Evolutionary conservation across 2,113 vertebrate species (phyloP), one percentile per base, ranked within the genome.

Genomic region (Apodemus speciosus): DNA sequence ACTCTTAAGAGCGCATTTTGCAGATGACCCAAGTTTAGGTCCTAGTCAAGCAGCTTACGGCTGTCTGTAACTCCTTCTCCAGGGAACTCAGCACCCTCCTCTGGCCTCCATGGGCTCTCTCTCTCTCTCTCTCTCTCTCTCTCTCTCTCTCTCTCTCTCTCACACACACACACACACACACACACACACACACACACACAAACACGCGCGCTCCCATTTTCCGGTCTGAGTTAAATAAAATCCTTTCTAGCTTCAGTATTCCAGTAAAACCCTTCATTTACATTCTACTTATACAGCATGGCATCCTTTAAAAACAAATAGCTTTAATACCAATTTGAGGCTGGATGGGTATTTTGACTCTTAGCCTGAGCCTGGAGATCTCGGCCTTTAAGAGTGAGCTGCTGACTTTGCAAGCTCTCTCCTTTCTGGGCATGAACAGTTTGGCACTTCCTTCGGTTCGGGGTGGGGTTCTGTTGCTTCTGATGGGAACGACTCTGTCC

Each of bases 251-350:
- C 27, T 77, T 69, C 81, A 11, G 69, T 77, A 35, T 35, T 94
- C 9, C 7, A 80, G 16, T 93, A 85, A 93, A 88, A 27, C 4
- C 7, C 40, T 85, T 88, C 56, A 20, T 77, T 92, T 96, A 79
- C 15, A 79, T 77, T 96, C 79, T 85, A 83, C 25, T 85, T 83
- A 21, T 71, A 71, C 6, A 46, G 85, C 89, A 58, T 71, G 58
- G 13, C 4, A 71, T 77, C 6, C 75, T 90, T 92, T 30, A 35
- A 72, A 73, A 93, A 77, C 30, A 89, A 77, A 35, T 79, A 16
- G 77, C 72, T 84, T 92, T 79, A 84, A 58, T 77, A 43, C 25
- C 15, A 90, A 9, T 72, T 92, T 90, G 66, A 58, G 49, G 9
- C 21, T 18, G 2, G 43, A 49, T 40, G 58, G 46, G 3, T 80